Evolutionary conservation across 2,797 vertebrate genomes (phyloP), one percentile per base, ranked within the genome.

Genomic region (Toxotes lorentzi): DNA sequence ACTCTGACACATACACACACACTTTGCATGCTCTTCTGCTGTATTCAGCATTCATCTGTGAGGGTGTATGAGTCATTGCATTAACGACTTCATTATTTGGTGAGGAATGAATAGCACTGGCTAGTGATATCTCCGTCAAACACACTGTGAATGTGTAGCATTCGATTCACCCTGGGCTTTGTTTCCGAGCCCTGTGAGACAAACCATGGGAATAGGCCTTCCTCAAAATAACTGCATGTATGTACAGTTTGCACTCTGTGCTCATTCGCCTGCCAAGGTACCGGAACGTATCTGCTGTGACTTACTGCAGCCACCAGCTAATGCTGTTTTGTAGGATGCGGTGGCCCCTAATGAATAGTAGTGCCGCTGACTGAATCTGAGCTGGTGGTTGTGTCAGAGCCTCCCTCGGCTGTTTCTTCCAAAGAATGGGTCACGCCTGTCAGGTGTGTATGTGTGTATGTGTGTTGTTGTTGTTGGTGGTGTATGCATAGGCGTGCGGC

Each of bases 371-470:
- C 71, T 81, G 76, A 85, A 88, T 87, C 73, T 58, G 65, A 88
- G 85, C 88, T 86, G 89, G 88, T 92, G 87, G 80, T 86, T 86
- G 76, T 88, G 86, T 86, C 86, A 83, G 61, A 87, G 70, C 69
- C 61, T 87, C 85, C 79, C 62, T 4, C 14, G 78, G 85, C 78
- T 81, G 79, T 81, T 79, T 82, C 69, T 84, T 68, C 73, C 67
- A 70, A 83, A 88, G 68, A 90, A 84, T 75, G 67, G 51, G 68
- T 81, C 75, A 58, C 85, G 70, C 71, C 78, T 84, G 79, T 79
- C 81, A 90, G 88, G 73, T 85, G 73, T 87, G 58, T 62, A 67
- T 65, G 17, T n/a, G 41, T 35, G 27, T 70, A 67, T 27, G 27
- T 27, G 57, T 66, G 63, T 56, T 27, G 27, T 69, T 84, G 73